These are phyloP conservation scores for Drosophila seclusa DNA, from an alignment of 2,888 invertebrate genomes.

Conservation along the genomic window DNA sequence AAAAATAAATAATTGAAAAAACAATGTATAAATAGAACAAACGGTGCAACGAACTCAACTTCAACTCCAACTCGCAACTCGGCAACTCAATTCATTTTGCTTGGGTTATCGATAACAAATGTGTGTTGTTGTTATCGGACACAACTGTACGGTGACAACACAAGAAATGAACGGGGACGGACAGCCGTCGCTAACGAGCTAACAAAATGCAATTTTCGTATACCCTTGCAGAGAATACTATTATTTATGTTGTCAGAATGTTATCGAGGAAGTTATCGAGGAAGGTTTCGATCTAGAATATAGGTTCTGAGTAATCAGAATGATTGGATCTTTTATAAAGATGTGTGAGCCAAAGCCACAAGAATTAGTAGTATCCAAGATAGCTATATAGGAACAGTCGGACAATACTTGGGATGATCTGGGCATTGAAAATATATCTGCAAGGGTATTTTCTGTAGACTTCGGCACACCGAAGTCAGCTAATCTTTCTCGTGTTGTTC, in stretches of 20 bases:
- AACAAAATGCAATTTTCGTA: slow-evolving; percentile 45
- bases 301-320: not conserved
- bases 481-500: slow-evolving; percentile 25
- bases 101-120: slow-evolving; percentile 48
- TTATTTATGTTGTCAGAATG: not conserved
- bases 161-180: slow-evolving; percentile 39
- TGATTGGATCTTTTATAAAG: not conserved
- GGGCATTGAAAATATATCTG: not conserved
- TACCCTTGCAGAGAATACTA: slow-evolving; percentile 1
- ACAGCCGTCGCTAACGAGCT: slow-evolving; percentile 43
- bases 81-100: slow-evolving; percentile 28
- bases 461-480: slow-evolving; percentile 4
- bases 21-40: slow-evolving; percentile 33
- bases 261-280: slow-evolving; percentile 1
- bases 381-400: not conserved
- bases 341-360: too few relatives aligned
- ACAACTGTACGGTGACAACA: slow-evolving; percentile 34
- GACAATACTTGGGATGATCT: not conserved
- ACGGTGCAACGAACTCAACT: slow-evolving; percentile 50
- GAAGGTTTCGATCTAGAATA: not conserved
- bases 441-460: not conserved
- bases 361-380: not conserved
- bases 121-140: slow-evolving; percentile 25
- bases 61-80: slow-evolving; percentile 37
- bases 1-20: slow-evolving; percentile 18